Conservation (phyloP, 2,888 invertebrate species). For the Xanthia icteritia region DNA sequence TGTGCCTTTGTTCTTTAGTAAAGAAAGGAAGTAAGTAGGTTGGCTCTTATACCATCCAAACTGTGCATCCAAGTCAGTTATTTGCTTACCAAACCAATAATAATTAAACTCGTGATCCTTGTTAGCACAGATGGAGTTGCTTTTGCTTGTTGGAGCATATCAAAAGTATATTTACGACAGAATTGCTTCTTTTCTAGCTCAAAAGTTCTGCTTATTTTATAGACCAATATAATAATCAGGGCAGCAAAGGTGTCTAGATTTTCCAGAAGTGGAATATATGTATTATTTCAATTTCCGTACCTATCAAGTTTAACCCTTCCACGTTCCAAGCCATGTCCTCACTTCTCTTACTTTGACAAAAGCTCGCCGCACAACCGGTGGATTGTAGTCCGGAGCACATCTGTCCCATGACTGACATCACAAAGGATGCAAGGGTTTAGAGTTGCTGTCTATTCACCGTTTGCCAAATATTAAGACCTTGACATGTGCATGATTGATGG, state of each 20-base stretch:
- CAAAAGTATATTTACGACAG: neutral
- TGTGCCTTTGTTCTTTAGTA: constrained; percentile 4
- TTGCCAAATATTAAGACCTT: constrained; percentile 51
- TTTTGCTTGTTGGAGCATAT: too few species aligned
- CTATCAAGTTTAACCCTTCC: neutral
- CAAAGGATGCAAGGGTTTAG: constrained; percentile 60
- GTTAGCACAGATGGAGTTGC: too few species aligned
- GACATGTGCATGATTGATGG: constrained; percentile 49
- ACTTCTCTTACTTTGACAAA: constrained; percentile 21
- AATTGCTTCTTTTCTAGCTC: neutral
- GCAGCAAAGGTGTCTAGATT: neutral
- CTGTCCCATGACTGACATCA: constrained; percentile 58
- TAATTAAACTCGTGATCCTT: neutral
- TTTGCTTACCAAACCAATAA: neutral
- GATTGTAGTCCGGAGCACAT: constrained; percentile 47
- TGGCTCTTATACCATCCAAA: neutral
- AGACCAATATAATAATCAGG: neutral
- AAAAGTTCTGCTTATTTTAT: neutral
- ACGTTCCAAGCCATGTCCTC: constrained; percentile 39
- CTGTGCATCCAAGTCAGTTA: neutral
- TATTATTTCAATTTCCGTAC: too few species aligned
- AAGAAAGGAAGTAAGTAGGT: neutral
- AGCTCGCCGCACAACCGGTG: constrained; percentile 43
- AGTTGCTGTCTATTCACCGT: constrained; percentile 44
- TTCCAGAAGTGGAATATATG: too few species aligned